A percentile compares a stretch with the other conserved stretches of the same genome.
phyloP scores from a whole-genome alignment of 1,140 invertebrate genomes.

The Drosophila kepulauana region DNA sequence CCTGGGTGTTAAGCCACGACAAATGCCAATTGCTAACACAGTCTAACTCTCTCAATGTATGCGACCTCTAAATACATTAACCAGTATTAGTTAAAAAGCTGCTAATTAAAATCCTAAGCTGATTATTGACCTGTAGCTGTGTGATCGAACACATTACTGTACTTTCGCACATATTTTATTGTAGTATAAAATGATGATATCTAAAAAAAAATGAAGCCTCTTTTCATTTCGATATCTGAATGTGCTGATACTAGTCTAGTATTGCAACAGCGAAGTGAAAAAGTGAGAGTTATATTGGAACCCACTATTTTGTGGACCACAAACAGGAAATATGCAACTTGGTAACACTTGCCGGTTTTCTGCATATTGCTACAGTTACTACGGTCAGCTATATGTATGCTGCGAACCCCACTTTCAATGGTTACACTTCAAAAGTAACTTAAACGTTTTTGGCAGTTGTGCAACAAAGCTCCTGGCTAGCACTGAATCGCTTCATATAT shows the following conservation, averaged over 20 bases:
- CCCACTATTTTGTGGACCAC: slow-evolving; percentile 38
- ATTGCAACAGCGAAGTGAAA: slow-evolving; percentile 7
- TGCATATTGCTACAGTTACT: slow-evolving; percentile 33
- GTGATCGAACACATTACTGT: not conserved
- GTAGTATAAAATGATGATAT: too few relatives aligned
- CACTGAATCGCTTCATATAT: slow-evolving; percentile 25
- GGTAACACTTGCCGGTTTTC: slow-evolving; percentile 39
- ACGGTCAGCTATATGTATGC: slow-evolving; percentile 28
- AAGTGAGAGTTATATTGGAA: slow-evolving; percentile 45
- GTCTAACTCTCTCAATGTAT: not conserved
- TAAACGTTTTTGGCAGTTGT: slow-evolving; percentile 39
- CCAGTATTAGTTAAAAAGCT: not conserved
- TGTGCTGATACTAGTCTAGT: not conserved
- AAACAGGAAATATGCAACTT: slow-evolving; percentile 47
- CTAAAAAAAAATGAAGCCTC: not conserved
- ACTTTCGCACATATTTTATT: not conserved
- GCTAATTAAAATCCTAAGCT: not conserved
- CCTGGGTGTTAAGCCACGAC: slow-evolving; percentile 28
- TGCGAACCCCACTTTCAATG: slow-evolving; percentile 22
- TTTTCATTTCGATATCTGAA: slow-evolving; percentile 24
- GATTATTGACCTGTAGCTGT: not conserved
- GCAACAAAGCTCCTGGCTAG: slow-evolving; percentile 40
- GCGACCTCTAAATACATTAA: not conserved
- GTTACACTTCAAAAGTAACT: slow-evolving; percentile 13
- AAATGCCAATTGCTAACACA: not conserved